phyloP scores from a whole-genome alignment of 2,113 vertebrate genomes.

The Mugil cephalus region DNA sequence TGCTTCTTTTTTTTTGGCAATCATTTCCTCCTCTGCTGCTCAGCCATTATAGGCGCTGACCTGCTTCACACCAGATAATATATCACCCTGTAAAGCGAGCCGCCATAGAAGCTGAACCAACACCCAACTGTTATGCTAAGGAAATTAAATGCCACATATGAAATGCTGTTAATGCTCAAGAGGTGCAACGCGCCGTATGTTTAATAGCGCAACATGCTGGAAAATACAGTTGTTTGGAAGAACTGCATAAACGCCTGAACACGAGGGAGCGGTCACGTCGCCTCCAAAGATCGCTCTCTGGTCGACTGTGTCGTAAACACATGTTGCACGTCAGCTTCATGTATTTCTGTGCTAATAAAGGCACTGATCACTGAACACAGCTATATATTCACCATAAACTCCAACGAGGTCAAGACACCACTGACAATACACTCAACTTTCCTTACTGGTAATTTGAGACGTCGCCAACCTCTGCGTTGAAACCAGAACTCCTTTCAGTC shows the following conservation, averaged over 20 bases:
- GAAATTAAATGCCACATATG: conserved; percentile 76
- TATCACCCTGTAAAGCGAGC: conserved; percentile 69
- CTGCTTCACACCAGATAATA: conserved; percentile 74
- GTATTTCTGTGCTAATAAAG: not conserved
- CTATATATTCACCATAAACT: conserved; percentile 11
- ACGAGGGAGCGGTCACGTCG: not conserved
- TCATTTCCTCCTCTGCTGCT: conserved; percentile 56
- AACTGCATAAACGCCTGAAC: not conserved
- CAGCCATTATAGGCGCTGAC: conserved; percentile 61
- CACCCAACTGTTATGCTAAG: conserved; percentile 68
- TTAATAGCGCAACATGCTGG: conserved; percentile 33
- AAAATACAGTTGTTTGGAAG: conserved; percentile 9
- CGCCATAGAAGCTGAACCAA: conserved; percentile 35
- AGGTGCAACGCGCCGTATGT: conserved; percentile 38
- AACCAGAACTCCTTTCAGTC: conserved; percentile 39
- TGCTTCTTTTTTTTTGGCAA: conserved; percentile 8
- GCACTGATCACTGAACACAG: conserved; percentile 38
- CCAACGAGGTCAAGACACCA: conserved; percentile 49
- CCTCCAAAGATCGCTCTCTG: not conserved
- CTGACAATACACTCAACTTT: conserved; percentile 36
- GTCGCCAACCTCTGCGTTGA: conserved; percentile 10
- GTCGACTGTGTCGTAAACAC: not conserved
- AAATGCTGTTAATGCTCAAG: conserved; percentile 64
- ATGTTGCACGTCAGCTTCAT: not conserved
- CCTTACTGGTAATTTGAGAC: conserved; percentile 31